A percentile compares a stretch with the other conserved stretches of the same genome.
Evolutionary conservation across 1,140 invertebrate species (phyloP).

Genomic region (Cherax quadricarinatus): DNA sequence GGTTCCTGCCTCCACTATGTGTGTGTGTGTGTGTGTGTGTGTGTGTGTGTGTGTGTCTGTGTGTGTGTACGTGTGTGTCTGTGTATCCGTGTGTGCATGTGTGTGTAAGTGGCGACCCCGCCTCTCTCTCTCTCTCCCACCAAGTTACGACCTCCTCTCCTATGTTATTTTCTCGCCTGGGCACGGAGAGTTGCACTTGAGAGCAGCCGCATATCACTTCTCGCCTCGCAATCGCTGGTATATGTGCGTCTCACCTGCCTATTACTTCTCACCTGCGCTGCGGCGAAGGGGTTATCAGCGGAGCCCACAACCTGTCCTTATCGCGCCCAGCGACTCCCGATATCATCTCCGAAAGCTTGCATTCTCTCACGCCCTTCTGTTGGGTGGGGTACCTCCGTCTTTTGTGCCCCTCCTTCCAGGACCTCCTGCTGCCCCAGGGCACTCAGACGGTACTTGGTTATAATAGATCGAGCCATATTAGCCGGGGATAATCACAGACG

Average conservation of each 20-base stretch:
- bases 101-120: not conserved
- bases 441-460: slow-evolving; percentile 13
- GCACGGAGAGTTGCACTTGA: not conserved
- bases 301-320: slow-evolving; percentile 43
- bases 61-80: not conserved
- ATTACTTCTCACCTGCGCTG: slow-evolving; percentile 54
- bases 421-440: not conserved
- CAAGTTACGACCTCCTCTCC: slow-evolving; percentile 5
- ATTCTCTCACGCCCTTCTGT: slow-evolving; percentile 26
- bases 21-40: not conserved
- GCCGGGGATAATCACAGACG: slow-evolving; percentile 43
- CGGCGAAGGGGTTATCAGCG: slow-evolving; percentile 32
- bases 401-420: no score
- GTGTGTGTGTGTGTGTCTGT: not conserved
- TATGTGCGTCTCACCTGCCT: slow-evolving; percentile 28
- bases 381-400: not conserved
- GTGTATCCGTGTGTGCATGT: not conserved
- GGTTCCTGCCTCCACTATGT: no score
- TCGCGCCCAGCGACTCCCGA: slow-evolving; percentile 10
- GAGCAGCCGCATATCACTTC: slow-evolving; percentile 23
- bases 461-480: slow-evolving; percentile 59
- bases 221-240: slow-evolving; percentile 47
- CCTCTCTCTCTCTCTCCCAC: not conserved
- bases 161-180: slow-evolving; percentile 23
- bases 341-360: slow-evolving; percentile 31